Evolutionary conservation across 37 sponge, comb jelly and placozoan species (phyloP), one percentile per base, ranked within the genome.

Genomic region (Bolinopsis microptera): DNA sequence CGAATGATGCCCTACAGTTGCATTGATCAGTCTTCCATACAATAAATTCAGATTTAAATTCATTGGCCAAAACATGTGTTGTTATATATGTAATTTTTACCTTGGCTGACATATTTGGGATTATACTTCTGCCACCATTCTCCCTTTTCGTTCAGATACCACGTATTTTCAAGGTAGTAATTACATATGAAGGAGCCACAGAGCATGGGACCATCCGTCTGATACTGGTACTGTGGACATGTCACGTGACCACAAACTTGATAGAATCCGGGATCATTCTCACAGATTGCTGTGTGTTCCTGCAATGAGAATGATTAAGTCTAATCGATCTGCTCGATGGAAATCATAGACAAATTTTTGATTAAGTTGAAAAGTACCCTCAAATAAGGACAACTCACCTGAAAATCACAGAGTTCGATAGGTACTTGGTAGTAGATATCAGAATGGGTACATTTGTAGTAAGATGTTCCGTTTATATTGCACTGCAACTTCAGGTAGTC

Each of bases 201-300:
- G 37, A 80, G 82, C 38, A 80, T 36, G 38, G 35, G 35, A 8
- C 38, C 38, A 9, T 35, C 37, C 5, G 36, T 13, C 30, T 36
- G 82, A 8, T 80, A 33, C 82, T 80, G 35, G 82, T 80, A 80
- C 35, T 35, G 38, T 2, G 82, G 35, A 22, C 82, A 80, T 3
- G 38, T 35, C 35, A 36, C 82, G 82, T 80, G 82, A 33, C 82
- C 82, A 35, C 82, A 80, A 16, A 80, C 82, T 35, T 80, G 82
- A 30, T 80, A 80, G 37, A 80, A 80, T 13, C 82, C 82, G 22
- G 82, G 82, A 35, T 80, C 82, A n/a, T 70, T 70, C 30, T 70
- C 74, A 70, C 74, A 70, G 16, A 70, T 70, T 22, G 25, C 74
- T 3, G 74, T 70, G 74, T 70, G 74, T 26, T 70, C 74, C 74